Evolutionary conservation across 2,888 invertebrate species (phyloP), one percentile per base, ranked within the genome.

Genomic region (Aphidoletes aphidimyza): DNA sequence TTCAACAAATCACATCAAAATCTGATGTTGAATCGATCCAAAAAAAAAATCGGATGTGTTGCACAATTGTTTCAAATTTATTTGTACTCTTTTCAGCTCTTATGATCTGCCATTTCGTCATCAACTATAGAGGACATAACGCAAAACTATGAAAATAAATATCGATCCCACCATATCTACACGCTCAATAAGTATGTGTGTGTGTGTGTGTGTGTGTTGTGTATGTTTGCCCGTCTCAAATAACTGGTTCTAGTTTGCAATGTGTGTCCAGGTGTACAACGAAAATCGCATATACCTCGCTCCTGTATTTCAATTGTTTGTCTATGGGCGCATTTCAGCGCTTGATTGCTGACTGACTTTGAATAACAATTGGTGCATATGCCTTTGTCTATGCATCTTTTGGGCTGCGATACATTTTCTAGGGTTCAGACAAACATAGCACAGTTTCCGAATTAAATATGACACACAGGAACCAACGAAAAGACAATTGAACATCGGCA

Each of bases 241-340:
- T 69, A 30, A 30, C 34, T 69, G 34, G 30, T 14, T 69, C 34
- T 69, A 14, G n/a, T 30, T 30, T 14, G 69, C 34, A 30, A 69
- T 30, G 34, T n/a, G n/a, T 54, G 69, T 14, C 69, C 69, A 69
- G 69, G 69, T 69, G 69, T 69, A 9, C 69, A 69, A 9, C 69
- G 30, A 30, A 30, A 69, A 69, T 69, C 69, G 69, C 69, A 69
- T 54, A 11, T 22, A 54, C 54, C n/a, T n/a, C n/a, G n/a, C n/a
- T n/a, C n/a, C n/a, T n/a, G n/a, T n/a, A n/a, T n/a, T 54, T 26
- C 26, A 26, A 3, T 2, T 26, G n/a, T 54, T 22, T 22, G 54
- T 54, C 2, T 69, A 34, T 69, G 30, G 11, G 34, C 11, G 30
- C 30, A 11, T 47, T 47, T 47, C 47, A 17, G 34, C 69, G 69